These are phyloP conservation scores for Brenthis hecate DNA, from an alignment of 2,888 invertebrate species.

Conservation along the genomic window DNA sequence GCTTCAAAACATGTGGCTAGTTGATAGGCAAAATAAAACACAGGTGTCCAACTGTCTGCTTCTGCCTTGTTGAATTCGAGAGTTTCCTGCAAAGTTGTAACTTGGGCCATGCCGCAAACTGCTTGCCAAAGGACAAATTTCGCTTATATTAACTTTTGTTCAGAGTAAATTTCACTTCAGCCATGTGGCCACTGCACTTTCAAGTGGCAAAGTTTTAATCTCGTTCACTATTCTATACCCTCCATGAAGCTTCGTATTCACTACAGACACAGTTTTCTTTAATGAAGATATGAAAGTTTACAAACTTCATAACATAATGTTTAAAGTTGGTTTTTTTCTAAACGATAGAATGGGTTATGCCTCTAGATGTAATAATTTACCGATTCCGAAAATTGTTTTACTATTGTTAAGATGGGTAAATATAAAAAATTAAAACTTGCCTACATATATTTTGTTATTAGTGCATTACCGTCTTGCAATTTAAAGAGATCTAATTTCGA, in stretches of 20 bases:
- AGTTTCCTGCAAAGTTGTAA: constrained; percentile 57
- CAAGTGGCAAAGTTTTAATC: constrained; percentile 78
- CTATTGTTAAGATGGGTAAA: neutral
- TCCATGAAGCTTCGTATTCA: constrained; percentile 45
- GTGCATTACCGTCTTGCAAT: neutral
- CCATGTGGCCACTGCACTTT: constrained; percentile 72
- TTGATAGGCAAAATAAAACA: constrained; percentile 38
- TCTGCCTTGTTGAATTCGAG: constrained; percentile 47
- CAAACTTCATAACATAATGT: constrained; percentile 35
- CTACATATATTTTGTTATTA: neutral
- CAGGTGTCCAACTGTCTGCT: constrained; percentile 50
- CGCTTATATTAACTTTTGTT: constrained; percentile 80
- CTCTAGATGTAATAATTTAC: neutral
- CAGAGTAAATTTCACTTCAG: constrained; percentile 73
- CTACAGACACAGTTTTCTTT: constrained; percentile 46
- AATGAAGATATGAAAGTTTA: constrained; percentile 45
- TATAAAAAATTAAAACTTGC: neutral
- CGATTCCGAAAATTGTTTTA: neutral
- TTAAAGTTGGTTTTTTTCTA: constrained; percentile 12
- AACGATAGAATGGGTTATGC: neutral
- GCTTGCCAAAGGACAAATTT: constrained; percentile 73
- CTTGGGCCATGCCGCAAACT: constrained; percentile 60
- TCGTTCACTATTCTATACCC: constrained; percentile 56
- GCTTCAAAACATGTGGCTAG: constrained; percentile 1
- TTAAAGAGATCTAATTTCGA: constrained; percentile 23